Evolutionary conservation across 2,113 vertebrate species (phyloP), one percentile per base, ranked within the genome.

Genomic region (Takifugu bimaculatus): DNA sequence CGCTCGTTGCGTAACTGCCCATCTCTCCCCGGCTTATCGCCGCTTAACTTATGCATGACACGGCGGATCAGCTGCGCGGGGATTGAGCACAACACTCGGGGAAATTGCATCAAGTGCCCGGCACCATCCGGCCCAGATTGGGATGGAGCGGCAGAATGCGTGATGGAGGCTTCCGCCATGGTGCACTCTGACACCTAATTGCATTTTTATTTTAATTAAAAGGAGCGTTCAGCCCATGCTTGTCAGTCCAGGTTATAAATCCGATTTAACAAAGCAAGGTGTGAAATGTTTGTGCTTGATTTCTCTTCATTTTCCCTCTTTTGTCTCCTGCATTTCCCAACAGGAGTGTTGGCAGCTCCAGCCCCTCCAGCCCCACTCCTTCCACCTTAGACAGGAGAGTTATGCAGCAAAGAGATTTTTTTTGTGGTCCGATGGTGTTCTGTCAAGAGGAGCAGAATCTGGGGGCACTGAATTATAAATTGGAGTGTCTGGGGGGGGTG

Each of bases 1-100:
- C 82, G 86, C 79, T 81, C 15, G 79, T 90, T 90, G 89, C 87
- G 82, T 90, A 90, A 90, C 84, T 25, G 72, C 44, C 63, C 28
- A 60, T 58, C 66, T 60, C 68, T 65, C 74, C 54, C 57, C 62
- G 68, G 60, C 67, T 53, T 48, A 65, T 53, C 56, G 25, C 54
- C 52, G 67, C 61, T 57, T 63, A 55, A 72, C 52, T 66, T 69
- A 13, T 72, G 26, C 65, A 63, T 75, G 56, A 49, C 73, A 74
- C 68, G 43, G 52, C 26, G 58, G 39, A 71, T 74, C 53, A 59
- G 47, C 58, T 26, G 35, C 28, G 62, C 51, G 5, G 0, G 2
- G 15, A 45, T 77, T 39, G 48, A 49, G 51, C 50, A 35, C 1
- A 28, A 47, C 60, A 26, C 35, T 14, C 44, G 14, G 26, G 29